Evolutionary conservation across 2,888 invertebrate genomes (phyloP).

Genomic region (Pediacus dermestoides): DNA sequence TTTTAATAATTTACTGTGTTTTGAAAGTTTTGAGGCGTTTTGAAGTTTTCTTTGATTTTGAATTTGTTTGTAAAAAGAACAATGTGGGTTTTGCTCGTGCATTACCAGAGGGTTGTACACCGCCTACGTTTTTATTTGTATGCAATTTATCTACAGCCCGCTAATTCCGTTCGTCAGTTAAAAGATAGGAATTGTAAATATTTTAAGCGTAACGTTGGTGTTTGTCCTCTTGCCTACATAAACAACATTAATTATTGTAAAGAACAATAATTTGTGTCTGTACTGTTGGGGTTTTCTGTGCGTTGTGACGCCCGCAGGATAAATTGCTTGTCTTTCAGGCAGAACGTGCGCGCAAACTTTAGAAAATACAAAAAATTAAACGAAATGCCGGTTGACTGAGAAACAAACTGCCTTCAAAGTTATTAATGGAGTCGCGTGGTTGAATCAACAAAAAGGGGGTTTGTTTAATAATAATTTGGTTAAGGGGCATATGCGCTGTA

Average conservation of each 20-base stretch:
- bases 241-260: constrained; percentile 5
- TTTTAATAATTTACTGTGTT: constrained; percentile 3
- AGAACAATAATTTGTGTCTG: too few relatives aligned
- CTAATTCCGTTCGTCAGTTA: too few relatives aligned
- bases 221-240: too few relatives aligned
- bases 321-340: constrained; percentile 28
- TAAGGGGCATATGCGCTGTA: too few relatives aligned
- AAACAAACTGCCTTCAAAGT: background rate
- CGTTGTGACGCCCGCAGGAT: constrained; percentile 15
- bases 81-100: too few relatives aligned
- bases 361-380: background rate
- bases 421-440: background rate
- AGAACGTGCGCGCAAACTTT: constrained; percentile 10
- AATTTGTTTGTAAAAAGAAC: too few relatives aligned
- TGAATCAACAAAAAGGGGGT: constrained; percentile 1
- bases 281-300: too few relatives aligned
- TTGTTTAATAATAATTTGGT: constrained; percentile 4
- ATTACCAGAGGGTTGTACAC: too few relatives aligned
- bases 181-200: too few relatives aligned
- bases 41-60: too few relatives aligned
- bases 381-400: background rate
- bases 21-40: background rate
- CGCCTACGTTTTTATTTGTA: too few relatives aligned
- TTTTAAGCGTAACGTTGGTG: background rate
- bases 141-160: too few relatives aligned